Percentiles rank a stretch among this genome's conserved stretches.
phyloP scores from a whole-genome alignment of 2,113 vertebrate species.

The Gallinago media region DNA sequence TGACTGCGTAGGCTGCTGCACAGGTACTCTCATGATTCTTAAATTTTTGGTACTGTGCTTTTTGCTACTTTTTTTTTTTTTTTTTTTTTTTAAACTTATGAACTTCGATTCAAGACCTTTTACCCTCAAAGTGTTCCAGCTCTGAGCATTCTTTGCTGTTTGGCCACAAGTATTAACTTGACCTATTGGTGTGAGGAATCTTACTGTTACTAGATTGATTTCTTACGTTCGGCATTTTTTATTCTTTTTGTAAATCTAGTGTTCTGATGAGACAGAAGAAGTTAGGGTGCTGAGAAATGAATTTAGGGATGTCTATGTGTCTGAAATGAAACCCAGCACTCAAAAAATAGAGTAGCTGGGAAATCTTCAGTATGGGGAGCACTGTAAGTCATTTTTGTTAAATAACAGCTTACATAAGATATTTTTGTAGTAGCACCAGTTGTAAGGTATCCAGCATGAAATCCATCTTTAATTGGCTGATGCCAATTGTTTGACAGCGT shows the following conservation, averaged over 20 bases:
- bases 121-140: background rate
- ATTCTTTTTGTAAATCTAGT: background rate
- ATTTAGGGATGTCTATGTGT: background rate
- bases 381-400: background rate
- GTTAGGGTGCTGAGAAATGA: background rate
- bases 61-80: background rate
- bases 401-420: background rate
- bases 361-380: background rate
- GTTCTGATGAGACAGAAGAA: background rate
- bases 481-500: background rate
- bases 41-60: background rate
- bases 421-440: background rate
- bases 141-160: background rate
- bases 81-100: background rate
- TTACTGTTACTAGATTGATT: background rate
- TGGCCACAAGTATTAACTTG: background rate
- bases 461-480: background rate
- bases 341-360: background rate
- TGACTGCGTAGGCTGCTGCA: fast-evolving
- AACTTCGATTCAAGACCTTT: background rate
- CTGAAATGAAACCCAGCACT: background rate
- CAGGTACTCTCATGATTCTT: background rate
- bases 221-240: background rate
- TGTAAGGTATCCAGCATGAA: background rate
- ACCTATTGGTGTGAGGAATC: background rate